Percentiles rank a stretch among this genome's conserved stretches.
Evolutionary conservation across 2,888 invertebrate genomes (phyloP).

Genomic region (Megastigmus dorsalis): DNA sequence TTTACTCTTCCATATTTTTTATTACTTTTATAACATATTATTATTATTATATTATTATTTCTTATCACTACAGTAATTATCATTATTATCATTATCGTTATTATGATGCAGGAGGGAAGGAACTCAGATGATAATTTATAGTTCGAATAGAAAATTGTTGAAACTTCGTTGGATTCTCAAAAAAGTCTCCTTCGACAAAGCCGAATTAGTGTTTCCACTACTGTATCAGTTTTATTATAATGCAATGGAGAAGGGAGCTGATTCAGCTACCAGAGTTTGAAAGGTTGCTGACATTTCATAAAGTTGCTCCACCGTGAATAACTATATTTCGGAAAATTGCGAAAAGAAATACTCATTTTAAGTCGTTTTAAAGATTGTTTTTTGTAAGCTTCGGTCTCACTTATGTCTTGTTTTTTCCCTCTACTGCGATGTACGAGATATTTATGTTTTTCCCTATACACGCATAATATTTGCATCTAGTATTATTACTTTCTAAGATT

Average conservation of each 20-base stretch:
- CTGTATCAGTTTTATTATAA: conserved; percentile 20
- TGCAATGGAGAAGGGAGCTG: too few relatives aligned
- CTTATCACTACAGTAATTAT: background rate
- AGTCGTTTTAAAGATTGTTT: too few relatives aligned
- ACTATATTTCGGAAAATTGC: too few relatives aligned
- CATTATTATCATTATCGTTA: background rate
- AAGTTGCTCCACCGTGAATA: too few relatives aligned
- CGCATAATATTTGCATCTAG: conserved; percentile 49
- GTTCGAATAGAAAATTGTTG: background rate
- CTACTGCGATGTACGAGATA: conserved; percentile 12
- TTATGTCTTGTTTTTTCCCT: background rate
- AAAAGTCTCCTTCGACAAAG: background rate
- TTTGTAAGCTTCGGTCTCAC: too few relatives aligned
- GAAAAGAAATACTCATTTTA: too few relatives aligned
- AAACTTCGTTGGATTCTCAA: too few relatives aligned
- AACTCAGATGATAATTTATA: background rate
- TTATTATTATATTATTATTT: background rate
- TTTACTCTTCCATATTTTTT: too few relatives aligned
- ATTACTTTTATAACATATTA: background rate
- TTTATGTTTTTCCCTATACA: conserved; percentile 25
- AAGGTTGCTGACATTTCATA: too few relatives aligned
- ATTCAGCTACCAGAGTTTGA: too few relatives aligned
- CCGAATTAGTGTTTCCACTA: too few relatives aligned
- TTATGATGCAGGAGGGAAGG: background rate
- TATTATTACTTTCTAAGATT: conserved; percentile 55